Evolutionary conservation across 2,888 invertebrate species (phyloP).

Genomic region (Amphipoea oculea): DNA sequence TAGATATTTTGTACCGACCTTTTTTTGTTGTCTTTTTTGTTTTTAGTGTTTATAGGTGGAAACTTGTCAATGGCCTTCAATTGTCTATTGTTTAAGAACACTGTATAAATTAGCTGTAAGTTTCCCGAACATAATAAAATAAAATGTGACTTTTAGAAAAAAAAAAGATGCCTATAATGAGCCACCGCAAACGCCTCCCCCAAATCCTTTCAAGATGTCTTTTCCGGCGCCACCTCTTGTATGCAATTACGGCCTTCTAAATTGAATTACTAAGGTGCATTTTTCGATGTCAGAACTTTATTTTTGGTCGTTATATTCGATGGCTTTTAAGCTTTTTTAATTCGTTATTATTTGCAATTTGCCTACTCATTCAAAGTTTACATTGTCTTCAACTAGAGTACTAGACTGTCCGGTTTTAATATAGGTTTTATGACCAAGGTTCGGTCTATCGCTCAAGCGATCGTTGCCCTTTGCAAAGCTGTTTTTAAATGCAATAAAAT

Average conservation of each 20-base stretch:
- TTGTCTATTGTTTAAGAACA: neutral
- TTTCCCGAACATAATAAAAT: neutral
- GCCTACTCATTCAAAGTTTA: neutral
- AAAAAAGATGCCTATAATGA: neutral
- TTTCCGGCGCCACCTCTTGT: neutral
- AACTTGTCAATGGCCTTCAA: neutral
- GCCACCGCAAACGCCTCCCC: neutral
- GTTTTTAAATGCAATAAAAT: neutral
- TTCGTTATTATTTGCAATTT: neutral
- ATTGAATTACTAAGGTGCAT: neutral
- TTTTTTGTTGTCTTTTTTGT: neutral
- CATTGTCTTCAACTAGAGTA: neutral
- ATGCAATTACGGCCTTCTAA: neutral
- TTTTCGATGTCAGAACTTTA: neutral
- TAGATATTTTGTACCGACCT: neutral
- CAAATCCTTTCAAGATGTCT: neutral
- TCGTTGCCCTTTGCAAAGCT: slow-evolving; percentile 13
- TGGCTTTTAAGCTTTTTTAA: neutral
- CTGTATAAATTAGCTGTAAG: neutral
- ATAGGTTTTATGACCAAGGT: slow-evolving; percentile 13
- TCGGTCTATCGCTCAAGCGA: neutral
- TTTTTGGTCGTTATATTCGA: neutral
- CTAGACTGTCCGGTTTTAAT: slow-evolving; percentile 7
- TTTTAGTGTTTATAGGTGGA: neutral
- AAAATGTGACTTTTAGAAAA: neutral